Percentiles rank a stretch among this genome's conserved stretches.
Evolutionary conservation across 1,140 invertebrate genomes (phyloP).

Genomic region (Microvelia longipes): DNA sequence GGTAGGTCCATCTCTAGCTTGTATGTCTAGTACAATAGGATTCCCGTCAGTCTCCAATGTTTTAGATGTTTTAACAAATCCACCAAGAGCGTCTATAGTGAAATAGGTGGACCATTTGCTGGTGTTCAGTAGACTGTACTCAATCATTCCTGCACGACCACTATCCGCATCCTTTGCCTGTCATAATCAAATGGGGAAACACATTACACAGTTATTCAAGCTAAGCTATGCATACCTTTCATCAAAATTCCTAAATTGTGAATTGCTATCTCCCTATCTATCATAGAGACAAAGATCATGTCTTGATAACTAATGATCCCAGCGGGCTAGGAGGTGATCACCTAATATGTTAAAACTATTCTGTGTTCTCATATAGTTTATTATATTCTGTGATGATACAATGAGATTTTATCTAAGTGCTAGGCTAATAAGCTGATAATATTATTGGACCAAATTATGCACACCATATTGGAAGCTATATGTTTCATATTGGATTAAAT

Average conservation of each 20-base stretch:
- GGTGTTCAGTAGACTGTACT: constrained; percentile 47
- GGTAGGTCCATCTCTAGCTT: constrained; percentile 41
- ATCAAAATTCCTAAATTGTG: neutral
- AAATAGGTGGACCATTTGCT: constrained; percentile 51
- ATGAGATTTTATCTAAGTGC: too few species aligned
- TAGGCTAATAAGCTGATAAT: too few species aligned
- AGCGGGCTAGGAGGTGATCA: too few species aligned
- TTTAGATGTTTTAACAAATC: constrained; percentile 53
- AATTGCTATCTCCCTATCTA: too few species aligned
- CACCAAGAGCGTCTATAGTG: constrained; percentile 50
- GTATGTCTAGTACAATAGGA: neutral
- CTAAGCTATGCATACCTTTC: constrained; percentile 1
- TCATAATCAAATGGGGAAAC: constrained; percentile 14
- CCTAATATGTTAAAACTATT: too few species aligned
- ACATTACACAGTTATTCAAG: constrained; percentile 4
- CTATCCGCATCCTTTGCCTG: constrained; percentile 68
- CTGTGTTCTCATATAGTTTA: too few species aligned
- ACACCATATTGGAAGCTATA: too few species aligned
- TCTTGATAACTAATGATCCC: too few species aligned
- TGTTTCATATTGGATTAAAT: too few species aligned
- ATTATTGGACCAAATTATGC: too few species aligned
- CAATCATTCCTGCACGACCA: constrained; percentile 56
- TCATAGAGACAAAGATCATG: too few species aligned
- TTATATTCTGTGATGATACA: too few species aligned
- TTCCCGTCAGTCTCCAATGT: constrained; percentile 37